Conservation (phyloP, 2,797 vertebrate genomes). For the Eospalax fontanierii region DNA sequence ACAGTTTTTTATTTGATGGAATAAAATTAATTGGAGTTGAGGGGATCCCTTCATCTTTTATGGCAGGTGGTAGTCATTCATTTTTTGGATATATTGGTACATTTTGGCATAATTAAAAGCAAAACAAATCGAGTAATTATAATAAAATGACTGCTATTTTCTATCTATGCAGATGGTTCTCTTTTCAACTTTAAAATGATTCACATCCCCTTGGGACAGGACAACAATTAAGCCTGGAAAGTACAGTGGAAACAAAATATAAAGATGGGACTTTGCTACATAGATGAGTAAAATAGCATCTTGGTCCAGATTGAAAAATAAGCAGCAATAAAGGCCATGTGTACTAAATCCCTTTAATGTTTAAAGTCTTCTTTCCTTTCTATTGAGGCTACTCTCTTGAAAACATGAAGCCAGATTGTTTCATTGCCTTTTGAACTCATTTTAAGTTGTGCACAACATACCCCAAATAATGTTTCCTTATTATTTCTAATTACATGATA, state of each 20-base stretch:
- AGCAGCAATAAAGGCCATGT: background rate
- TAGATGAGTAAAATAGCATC: slow-evolving; percentile 52
- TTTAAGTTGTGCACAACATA: slow-evolving; percentile 57
- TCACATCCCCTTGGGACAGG: slow-evolving; percentile 77
- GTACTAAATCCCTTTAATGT: too few species aligned
- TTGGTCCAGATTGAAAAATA: slow-evolving; percentile 70
- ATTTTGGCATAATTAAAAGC: slow-evolving; percentile 77
- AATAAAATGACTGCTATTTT: slow-evolving; percentile 82
- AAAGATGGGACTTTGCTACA: slow-evolving; percentile 60
- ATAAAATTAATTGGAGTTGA: slow-evolving; percentile 56
- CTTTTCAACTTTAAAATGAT: slow-evolving; percentile 81
- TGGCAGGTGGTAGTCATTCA: slow-evolving; percentile 75
- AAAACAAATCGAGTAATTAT: slow-evolving; percentile 80
- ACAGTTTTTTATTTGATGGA: too few species aligned
- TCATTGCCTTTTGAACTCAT: slow-evolving; percentile 70
- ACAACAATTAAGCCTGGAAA: slow-evolving; percentile 78
- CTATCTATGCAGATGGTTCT: slow-evolving; percentile 76
- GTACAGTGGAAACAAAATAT: slow-evolving; percentile 77
- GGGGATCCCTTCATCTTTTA: slow-evolving; percentile 41
- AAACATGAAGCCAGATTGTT: slow-evolving; percentile 29
- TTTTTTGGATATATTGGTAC: slow-evolving; percentile 69
- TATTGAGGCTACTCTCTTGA: background rate
- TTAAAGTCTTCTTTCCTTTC: slow-evolving; percentile 54
- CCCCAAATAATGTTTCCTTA: slow-evolving; percentile 19
- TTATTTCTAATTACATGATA: slow-evolving; percentile 63